phyloP scores from a whole-genome alignment of 2,888 invertebrate species.

The Macrosoma leucophasiata region DNA sequence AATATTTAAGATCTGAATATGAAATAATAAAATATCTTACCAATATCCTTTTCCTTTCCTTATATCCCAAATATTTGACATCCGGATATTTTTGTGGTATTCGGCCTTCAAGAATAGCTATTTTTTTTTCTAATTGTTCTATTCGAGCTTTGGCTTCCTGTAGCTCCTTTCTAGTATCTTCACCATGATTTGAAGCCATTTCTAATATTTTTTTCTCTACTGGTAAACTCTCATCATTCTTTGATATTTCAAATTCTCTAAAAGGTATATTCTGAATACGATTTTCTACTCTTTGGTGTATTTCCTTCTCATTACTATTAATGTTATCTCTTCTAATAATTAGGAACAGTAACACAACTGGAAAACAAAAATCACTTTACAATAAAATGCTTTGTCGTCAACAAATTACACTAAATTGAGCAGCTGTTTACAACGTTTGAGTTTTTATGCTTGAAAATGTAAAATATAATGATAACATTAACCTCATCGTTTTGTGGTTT shows the following conservation, averaged over 20 bases:
- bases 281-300: slow-evolving; percentile 39
- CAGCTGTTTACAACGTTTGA: neutral
- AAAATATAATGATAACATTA: slow-evolving; percentile 8
- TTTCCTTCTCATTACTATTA: slow-evolving; percentile 31
- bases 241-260: slow-evolving; percentile 42
- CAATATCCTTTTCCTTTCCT: slow-evolving; percentile 93
- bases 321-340: slow-evolving; percentile 41
- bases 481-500: slow-evolving; percentile 1
- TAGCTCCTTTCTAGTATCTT: slow-evolving; percentile 64
- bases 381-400: neutral
- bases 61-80: slow-evolving; percentile 94
- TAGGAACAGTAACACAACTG: slow-evolving; percentile 54
- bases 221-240: slow-evolving; percentile 34
- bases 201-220: slow-evolving; percentile 27
- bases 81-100: slow-evolving; percentile 91
- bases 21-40: slow-evolving; percentile 59
- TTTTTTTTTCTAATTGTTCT: slow-evolving; percentile 81
- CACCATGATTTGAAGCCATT: slow-evolving; percentile 35
- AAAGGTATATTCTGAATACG: slow-evolving; percentile 39
- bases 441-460: slow-evolving; percentile 9
- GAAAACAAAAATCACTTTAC: slow-evolving; percentile 26
- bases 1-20: slow-evolving; percentile 5
- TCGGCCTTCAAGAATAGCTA: slow-evolving; percentile 81
- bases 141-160: slow-evolving; percentile 79
- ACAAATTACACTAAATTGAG: neutral